Conservation (phyloP, 2,888 invertebrate genomes). For the Chloroclystis v-ata region DNA sequence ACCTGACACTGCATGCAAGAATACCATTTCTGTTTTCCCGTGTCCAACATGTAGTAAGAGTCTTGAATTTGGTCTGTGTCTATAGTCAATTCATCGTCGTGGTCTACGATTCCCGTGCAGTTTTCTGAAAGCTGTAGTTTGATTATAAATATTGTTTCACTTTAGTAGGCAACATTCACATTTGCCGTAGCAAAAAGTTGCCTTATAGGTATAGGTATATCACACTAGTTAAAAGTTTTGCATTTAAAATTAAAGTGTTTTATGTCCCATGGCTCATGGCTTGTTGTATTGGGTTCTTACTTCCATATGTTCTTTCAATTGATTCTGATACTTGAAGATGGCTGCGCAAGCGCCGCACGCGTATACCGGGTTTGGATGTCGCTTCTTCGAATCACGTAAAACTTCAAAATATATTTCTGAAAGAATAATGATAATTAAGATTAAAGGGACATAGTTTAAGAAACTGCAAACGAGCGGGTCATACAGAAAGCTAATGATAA, state of each 20-base stretch:
- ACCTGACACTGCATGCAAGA: conserved; percentile 57
- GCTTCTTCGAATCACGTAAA: conserved; percentile 34
- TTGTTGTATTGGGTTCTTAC: conserved; percentile 30
- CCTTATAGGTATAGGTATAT: too few species aligned
- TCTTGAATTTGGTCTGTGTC: conserved; percentile 38
- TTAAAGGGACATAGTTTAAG: too few species aligned
- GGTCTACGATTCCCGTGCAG: conserved; percentile 36
- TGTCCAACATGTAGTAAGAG: conserved; percentile 34
- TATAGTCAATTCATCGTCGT: conserved; percentile 42
- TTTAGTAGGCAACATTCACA: too few species aligned
- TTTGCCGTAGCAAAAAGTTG: too few species aligned
- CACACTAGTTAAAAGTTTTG: too few species aligned
- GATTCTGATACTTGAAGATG: conserved; percentile 45
- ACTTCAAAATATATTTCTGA: conserved; percentile 46
- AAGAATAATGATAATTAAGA: conserved; percentile 20
- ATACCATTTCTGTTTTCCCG: conserved; percentile 43
- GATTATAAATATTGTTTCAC: too few species aligned
- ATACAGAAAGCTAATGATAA: too few species aligned
- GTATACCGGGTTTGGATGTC: conserved; percentile 40
- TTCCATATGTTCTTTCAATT: conserved; percentile 51
- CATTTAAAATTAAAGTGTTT: too few species aligned
- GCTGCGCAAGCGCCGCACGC: conserved; percentile 60
- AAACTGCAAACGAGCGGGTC: too few species aligned
- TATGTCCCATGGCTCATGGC: too few species aligned
- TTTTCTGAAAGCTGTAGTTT: conserved; percentile 18